Conservation (phyloP, 2,113 vertebrate species). For the Astur gentilis region DNA sequence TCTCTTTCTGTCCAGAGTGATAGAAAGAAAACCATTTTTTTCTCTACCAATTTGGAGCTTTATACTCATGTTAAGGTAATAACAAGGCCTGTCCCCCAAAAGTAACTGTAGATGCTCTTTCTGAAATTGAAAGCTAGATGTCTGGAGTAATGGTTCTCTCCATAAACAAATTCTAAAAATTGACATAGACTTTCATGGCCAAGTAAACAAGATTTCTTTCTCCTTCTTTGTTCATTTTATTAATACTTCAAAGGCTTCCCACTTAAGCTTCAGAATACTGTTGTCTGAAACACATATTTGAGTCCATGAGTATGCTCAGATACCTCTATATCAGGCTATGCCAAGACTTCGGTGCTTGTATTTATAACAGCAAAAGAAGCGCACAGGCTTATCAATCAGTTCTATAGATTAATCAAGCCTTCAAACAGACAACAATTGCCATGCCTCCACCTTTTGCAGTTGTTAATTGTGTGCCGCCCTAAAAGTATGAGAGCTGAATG, state of each 20-base stretch:
- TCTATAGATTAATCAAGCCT: not conserved
- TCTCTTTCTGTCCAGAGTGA: not conserved
- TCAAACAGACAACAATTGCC: not conserved
- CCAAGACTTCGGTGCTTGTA: not conserved
- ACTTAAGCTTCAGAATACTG: not conserved
- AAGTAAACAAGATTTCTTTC: not conserved
- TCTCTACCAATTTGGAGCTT: not conserved
- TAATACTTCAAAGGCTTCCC: not conserved
- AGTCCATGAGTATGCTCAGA: not conserved
- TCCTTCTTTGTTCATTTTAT: not conserved
- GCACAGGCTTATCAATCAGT: not conserved
- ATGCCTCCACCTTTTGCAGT: not conserved
- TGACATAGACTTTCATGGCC: not conserved
- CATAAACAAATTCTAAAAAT: not conserved
- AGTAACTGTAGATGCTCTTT: not conserved
- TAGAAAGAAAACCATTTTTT: slow-evolving; percentile 1
- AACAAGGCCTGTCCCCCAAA: not conserved
- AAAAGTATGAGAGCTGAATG: not conserved
- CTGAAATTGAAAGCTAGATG: not conserved
- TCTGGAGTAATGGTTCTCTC: not conserved
- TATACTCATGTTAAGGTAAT: not conserved
- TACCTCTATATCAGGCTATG: not conserved
- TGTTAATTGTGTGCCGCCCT: not conserved
- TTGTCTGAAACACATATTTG: not conserved
- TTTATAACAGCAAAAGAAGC: not conserved